Evolutionary conservation across 2,888 invertebrate genomes (phyloP), one percentile per base, ranked within the genome.

Genomic region (Drosophila lacicola): DNA sequence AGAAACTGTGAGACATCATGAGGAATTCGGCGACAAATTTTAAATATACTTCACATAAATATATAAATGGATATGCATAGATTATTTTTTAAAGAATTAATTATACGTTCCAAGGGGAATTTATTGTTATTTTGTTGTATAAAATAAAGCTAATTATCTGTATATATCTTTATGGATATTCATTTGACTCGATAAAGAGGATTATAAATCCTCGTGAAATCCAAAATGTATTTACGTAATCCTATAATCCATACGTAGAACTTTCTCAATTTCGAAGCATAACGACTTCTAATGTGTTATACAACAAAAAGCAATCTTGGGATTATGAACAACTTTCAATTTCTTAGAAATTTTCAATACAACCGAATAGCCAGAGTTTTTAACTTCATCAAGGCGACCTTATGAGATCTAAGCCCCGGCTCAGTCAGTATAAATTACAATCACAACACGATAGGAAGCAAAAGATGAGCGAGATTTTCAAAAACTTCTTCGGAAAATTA

Each of bases 1-100:
- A 53, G 53, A 41, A 33, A 41, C 13, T 41, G 29, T 39, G 51
- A 39, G 39, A 39, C 39, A 25, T 51, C 39, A 51, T 39, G 25
- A 13, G 51, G 51, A 39, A 39, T 51, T 39, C 39, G 13, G 14
- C 51, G 25, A 14, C 14, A 25, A 39, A 51, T 14, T 37, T 39
- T 6, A 37, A 50, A 50, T 25, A 37, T n/a, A 37, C 14, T 50
- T 36, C 13, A 50, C 10, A 50, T 50, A 50, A 25, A 37, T 36
- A 50, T 50, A 25, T 37, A 50, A 49, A 37, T 50, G 37, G 4
- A n/a, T 37, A 11, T 29, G 29, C 29, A 29, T 29, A 29, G 29
- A 29, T 29, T 29, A 29, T 29, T 29, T 29, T 29, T 2, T 29
- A 29, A 8, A 29, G 29, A 29, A 29, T 29, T 29, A 29, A 29